Evolutionary conservation across 2,113 vertebrate genomes (phyloP).

Genomic region (Micronycteris hirsuta): DNA sequence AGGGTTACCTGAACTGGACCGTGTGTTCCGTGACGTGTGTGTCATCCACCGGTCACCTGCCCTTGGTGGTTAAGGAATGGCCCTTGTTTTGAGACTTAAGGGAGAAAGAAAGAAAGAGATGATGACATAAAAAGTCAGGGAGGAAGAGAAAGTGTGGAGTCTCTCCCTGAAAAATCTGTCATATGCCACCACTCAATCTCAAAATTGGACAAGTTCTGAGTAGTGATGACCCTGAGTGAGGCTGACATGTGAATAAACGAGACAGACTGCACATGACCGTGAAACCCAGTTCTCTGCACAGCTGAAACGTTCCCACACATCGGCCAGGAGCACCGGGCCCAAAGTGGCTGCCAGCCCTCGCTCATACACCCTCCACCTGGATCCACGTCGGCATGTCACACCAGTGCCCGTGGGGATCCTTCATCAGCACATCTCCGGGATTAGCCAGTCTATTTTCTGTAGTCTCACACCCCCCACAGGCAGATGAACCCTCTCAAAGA

Average conservation of each 20-base stretch:
- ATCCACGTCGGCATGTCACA: not conserved
- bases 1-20: not conserved
- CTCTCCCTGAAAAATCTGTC: not conserved
- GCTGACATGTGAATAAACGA: not conserved
- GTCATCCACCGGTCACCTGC: accelerated
- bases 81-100: not conserved
- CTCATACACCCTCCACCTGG: not conserved
- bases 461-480: constrained; percentile 42
- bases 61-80: accelerated
- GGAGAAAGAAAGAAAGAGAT: not conserved
- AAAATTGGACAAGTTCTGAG: not conserved
- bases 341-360: not conserved
- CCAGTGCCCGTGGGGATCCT: not conserved
- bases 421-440: constrained; percentile 44
- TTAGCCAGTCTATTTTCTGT: constrained; percentile 68
- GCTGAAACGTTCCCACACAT: not conserved
- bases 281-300: not conserved
- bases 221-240: not conserved
- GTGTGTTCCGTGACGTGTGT: accelerated
- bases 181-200: not conserved
- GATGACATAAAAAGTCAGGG: not conserved
- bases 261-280: not conserved
- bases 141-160: not conserved
- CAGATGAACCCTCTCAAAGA: constrained; percentile 62
- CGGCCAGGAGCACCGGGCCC: not conserved